Base-by-base conservation (phyloP, 2,888 invertebrate species). In the Tetropium fuscum region DNA sequence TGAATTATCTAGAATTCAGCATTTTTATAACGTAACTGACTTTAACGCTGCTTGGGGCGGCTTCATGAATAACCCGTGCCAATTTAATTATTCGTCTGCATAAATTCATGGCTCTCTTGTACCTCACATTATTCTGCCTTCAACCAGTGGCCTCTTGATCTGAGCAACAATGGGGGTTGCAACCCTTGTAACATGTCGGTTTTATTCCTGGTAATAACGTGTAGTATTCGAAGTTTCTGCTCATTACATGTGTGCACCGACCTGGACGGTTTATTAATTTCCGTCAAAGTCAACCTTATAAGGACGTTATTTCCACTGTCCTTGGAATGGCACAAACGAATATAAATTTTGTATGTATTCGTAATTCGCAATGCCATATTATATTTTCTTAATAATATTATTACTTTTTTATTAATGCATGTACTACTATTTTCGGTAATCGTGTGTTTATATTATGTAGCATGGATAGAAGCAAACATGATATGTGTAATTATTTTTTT, bases 101-200 rank as follows among this genome's bases (percentile, higher is more conserved):
- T 58, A 61, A 58, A 61, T 64, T 64, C 58, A 61, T 60, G 53
- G 51, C 49, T 22, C 48, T 48, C 55, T 53, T 60, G 58, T 51
- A 58, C 30, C 30, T 51, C 27, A 22, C 18, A 51, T 64, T 55
- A 45, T 53, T 43, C 36, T 13, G 20, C 38, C 49, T 58, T 61
- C 64, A 64, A 61, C 56, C 47, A 41, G 61, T 64, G 64, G 61
- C 45, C 58, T 55, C 64, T 64, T 58, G 58, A 61, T 59, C 61
- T 44, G 25, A 18, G 55, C 57, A 61, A 64, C 64, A 64, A 64
- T 61, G 32, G n/a, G 51, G 32, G 48, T 49, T 38, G 30, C 44
- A 49, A 43, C 49, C 49, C 44, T 43, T 57, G 49, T 38, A 49
- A 43, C 43, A 27, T 49, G 36, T 30, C 22, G 25, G 43, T 57